Evolutionary conservation across 1,140 invertebrate genomes (phyloP).

Genomic region (Triops longicaudatus): DNA sequence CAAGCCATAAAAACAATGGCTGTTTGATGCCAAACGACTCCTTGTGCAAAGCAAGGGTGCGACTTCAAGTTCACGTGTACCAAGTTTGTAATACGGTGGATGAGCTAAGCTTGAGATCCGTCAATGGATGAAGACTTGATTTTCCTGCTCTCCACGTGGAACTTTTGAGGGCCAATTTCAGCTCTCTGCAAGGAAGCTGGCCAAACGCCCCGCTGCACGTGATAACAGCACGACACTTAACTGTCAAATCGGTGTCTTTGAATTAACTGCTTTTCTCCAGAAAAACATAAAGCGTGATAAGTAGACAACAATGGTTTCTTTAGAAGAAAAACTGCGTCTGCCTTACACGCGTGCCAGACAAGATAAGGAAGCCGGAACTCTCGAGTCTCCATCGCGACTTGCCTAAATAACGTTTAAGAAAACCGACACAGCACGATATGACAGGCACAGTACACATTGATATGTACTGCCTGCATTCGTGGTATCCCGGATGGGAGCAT

Average conservation of each 20-base stretch:
- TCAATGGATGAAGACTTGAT: too few species aligned
- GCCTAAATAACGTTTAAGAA: neutral
- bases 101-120: too few species aligned
- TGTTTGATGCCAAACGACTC: too few species aligned
- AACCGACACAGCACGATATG: neutral
- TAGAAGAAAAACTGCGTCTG: neutral
- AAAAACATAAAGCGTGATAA: neutral
- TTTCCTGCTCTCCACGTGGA: neutral
- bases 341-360: neutral
- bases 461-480: too few species aligned
- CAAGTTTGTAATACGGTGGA: too few species aligned
- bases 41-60: too few species aligned
- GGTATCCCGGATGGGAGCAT: too few species aligned
- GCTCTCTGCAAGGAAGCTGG: neutral
- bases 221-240: neutral
- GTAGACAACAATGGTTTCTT: neutral
- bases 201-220: neutral
- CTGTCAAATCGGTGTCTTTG: neutral
- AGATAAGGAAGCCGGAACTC: constrained; percentile 13
- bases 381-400: neutral
- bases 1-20: too few species aligned
- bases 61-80: too few species aligned
- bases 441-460: neutral
- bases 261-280: neutral
- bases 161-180: neutral